These are phyloP conservation scores for Procambarus clarkii DNA, from an alignment of 1,140 invertebrate genomes.

Conservation along the genomic window DNA sequence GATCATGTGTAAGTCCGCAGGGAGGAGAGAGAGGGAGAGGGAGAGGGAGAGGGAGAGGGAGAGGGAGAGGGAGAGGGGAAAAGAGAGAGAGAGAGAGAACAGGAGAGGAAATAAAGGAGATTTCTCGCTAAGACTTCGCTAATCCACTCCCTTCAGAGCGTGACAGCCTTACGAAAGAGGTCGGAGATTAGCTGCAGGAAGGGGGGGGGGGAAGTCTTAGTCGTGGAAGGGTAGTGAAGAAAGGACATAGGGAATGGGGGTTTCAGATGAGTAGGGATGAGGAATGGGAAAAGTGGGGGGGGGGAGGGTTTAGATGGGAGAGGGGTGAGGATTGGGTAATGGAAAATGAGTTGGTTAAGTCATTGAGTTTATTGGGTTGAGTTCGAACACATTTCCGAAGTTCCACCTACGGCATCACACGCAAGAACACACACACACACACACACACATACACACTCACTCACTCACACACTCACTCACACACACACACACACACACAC, in stretches of 20 bases:
- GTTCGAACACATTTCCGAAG: too few species aligned
- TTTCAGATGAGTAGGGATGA: not conserved
- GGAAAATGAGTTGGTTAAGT: too few species aligned
- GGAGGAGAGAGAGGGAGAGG: not conserved
- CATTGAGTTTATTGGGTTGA: too few species aligned
- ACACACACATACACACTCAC: too few species aligned
- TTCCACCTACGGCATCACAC: too few species aligned
- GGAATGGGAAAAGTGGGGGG: too few species aligned
- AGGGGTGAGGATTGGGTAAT: too few species aligned
- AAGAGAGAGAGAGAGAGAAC: not conserved
- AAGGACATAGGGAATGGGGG: not conserved
- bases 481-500: too few species aligned
- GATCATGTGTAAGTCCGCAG: not conserved
- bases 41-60: too few species aligned
- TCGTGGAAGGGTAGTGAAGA: not conserved
- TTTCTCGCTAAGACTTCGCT: not conserved
- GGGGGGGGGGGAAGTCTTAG: not conserved
- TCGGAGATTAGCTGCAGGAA: not conserved
- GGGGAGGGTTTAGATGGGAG: too few species aligned
- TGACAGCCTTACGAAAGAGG: conserved; percentile 6
- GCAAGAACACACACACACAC: too few species aligned
- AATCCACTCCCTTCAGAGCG: not conserved
- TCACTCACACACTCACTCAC: too few species aligned
- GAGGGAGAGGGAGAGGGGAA: not conserved
- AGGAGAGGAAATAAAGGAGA: not conserved